Evolutionary conservation across 2,888 invertebrate genomes (phyloP).

Genomic region (Yponomeuta plumbellus): DNA sequence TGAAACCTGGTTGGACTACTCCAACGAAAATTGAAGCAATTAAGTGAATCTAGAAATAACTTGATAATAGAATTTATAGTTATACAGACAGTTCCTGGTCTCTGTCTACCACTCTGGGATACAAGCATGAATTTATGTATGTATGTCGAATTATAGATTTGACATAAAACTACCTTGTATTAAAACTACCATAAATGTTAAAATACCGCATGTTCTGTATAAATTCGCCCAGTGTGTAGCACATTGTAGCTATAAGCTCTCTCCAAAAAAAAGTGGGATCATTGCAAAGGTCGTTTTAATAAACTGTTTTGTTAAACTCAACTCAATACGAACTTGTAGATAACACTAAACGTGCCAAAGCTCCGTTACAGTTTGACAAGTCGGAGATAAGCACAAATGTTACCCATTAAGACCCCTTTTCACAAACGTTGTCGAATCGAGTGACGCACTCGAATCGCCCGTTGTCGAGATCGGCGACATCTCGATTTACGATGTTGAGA

Average conservation of each 20-base stretch:
- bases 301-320: too few species aligned
- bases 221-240: background rate
- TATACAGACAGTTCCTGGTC: too few species aligned
- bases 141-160: too few species aligned
- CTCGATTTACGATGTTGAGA: slow-evolving; percentile 23
- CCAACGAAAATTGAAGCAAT: too few species aligned
- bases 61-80: too few species aligned
- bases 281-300: slow-evolving; percentile 19
- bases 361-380: slow-evolving; percentile 10
- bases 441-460: slow-evolving; percentile 53
- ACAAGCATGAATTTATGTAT: too few species aligned
- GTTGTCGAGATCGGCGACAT: slow-evolving; percentile 21
- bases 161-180: too few species aligned
- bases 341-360: background rate
- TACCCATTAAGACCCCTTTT: slow-evolving; percentile 9
- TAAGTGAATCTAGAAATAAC: too few species aligned
- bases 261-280: background rate
- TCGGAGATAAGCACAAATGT: slow-evolving; percentile 11
- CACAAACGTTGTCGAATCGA: slow-evolving; percentile 30
- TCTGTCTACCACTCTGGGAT: too few species aligned
- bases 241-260: background rate
- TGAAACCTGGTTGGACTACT: too few species aligned
- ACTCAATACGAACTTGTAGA: background rate
- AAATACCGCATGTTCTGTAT: background rate
- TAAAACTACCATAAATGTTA: too few species aligned